Conservation (phyloP, 2,797 vertebrate species). For the Gobio occitaniae region DNA sequence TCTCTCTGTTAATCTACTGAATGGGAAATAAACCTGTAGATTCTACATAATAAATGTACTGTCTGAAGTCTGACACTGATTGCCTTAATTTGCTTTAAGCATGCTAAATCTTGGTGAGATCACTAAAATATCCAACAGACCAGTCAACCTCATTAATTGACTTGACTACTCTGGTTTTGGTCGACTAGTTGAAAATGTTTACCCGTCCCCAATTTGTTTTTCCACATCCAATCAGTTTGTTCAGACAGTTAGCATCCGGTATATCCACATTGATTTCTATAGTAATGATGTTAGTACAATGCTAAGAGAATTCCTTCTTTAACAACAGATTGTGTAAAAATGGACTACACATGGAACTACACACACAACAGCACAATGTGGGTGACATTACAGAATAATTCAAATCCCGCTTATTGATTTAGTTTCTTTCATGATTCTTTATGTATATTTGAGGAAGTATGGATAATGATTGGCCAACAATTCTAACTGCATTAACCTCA, state of each 20-base stretch:
- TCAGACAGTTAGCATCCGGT: not conserved
- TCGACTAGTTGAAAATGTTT: not conserved
- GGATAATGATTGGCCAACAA: not conserved
- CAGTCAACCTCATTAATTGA: not conserved
- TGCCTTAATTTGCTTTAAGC: not conserved
- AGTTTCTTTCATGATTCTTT: not conserved
- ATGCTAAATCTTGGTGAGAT: not conserved
- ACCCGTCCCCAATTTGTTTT: not conserved
- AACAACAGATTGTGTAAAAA: not conserved
- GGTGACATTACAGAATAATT: too few relatives aligned
- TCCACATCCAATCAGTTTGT: not conserved
- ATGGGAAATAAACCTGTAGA: slow-evolving; percentile 5
- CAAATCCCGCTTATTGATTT: not conserved
- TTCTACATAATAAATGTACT: not conserved
- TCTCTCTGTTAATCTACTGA: not conserved
- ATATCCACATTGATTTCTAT: not conserved
- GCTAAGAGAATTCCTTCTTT: not conserved
- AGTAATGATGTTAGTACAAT: not conserved
- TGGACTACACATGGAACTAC: not conserved
- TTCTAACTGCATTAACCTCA: not conserved
- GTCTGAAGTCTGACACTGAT: not conserved
- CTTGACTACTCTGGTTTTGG: not conserved
- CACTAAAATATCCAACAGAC: not conserved
- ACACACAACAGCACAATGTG: not conserved
- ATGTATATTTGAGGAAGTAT: not conserved